A percentile compares a stretch with the other conserved stretches of the same genome.
phyloP scores from a whole-genome alignment of 2,888 invertebrate species.

The Leptinotarsa juncta region DNA sequence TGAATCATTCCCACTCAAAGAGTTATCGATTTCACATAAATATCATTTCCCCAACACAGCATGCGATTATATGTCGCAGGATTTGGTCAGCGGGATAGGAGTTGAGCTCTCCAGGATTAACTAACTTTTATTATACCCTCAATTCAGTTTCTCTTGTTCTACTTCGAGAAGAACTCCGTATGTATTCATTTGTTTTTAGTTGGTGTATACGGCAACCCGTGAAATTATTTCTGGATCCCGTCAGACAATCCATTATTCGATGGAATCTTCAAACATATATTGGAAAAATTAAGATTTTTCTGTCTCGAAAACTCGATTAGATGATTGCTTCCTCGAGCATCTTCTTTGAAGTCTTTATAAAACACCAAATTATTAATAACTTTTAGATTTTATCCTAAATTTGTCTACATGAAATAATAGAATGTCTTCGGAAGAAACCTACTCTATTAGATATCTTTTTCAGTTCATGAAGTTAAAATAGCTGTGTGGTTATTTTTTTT shows the following conservation, averaged over 20 bases:
- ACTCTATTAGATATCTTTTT: too few relatives aligned
- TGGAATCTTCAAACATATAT: neutral
- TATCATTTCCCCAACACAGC: conserved; percentile 52
- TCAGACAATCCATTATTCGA: neutral
- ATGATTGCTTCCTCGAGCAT: too few relatives aligned
- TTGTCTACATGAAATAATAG: too few relatives aligned
- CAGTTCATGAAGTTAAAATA: too few relatives aligned
- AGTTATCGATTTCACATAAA: conserved; percentile 18
- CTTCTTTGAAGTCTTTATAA: too few relatives aligned
- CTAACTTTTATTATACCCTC: conserved; percentile 51
- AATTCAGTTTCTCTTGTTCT: conserved; percentile 30
- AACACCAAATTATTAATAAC: too few relatives aligned
- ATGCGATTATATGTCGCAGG: conserved; percentile 54
- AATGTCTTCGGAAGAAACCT: too few relatives aligned
- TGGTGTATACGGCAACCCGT: neutral
- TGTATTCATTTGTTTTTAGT: conserved; percentile 29
- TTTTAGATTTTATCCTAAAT: too few relatives aligned
- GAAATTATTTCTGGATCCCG: neutral
- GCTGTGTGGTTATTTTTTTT: too few relatives aligned
- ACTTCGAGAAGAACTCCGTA: conserved; percentile 27
- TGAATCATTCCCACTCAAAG: conserved; percentile 24
- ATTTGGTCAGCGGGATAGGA: conserved; percentile 57
- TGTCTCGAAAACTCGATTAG: too few relatives aligned
- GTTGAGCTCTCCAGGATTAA: conserved; percentile 52
- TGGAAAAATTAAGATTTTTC: too few relatives aligned